A percentile compares a stretch with the other conserved stretches of the same genome.
Conservation (phyloP, 2,888 invertebrate species). For the Tetranychus truncatus region DNA sequence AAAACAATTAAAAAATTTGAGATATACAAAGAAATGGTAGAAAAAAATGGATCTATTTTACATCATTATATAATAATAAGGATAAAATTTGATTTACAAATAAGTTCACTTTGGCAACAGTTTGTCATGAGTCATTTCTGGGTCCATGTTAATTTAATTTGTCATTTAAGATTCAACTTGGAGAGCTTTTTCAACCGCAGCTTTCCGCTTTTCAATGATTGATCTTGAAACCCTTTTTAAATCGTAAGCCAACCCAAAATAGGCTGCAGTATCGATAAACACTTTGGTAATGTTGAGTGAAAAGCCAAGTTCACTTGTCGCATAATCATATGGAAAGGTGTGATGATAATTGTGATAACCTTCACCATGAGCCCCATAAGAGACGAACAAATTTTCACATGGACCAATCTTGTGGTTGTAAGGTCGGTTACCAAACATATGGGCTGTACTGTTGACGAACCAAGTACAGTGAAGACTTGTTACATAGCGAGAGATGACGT, state of each 20-base stretch:
- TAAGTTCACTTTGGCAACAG: neutral
- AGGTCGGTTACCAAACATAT: conserved; percentile 36
- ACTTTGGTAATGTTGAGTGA: conserved; percentile 51
- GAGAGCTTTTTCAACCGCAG: neutral
- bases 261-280: conserved; percentile 61
- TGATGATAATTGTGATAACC: conserved; percentile 92
- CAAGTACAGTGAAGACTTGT: conserved; percentile 13
- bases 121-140: neutral
- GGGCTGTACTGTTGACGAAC: conserved; percentile 33
- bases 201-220: neutral
- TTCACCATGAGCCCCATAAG: conserved; percentile 45
- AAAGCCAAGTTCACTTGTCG: conserved; percentile 61
- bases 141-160: neutral
- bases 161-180: neutral
- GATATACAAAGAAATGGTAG: no score
- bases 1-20: no score
- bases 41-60: neutral
- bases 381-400: conserved; percentile 28
- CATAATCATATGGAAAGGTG: conserved; percentile 81
- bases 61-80: neutral
- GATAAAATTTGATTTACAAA: neutral
- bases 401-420: conserved; percentile 38
- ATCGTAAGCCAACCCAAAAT: conserved; percentile 70
- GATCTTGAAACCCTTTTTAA: conserved; percentile 31
- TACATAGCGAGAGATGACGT: neutral